phyloP scores from a whole-genome alignment of 37 sponge, comb jelly and placozoan genomes.

The Dysidea cf. avara region DNA sequence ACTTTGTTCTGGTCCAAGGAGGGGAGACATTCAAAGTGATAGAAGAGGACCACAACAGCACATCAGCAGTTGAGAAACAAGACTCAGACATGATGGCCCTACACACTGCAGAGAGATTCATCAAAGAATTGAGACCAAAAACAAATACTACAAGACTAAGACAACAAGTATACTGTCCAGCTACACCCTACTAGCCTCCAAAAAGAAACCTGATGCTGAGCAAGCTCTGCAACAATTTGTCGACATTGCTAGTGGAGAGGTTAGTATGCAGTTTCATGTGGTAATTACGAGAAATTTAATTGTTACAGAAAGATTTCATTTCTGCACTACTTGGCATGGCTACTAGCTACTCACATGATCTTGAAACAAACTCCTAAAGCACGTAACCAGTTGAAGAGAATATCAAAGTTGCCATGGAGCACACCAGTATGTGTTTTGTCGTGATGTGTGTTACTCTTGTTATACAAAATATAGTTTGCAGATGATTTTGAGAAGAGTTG shows the following conservation, averaged over 20 bases:
- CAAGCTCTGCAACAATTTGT: conserved; percentile 68
- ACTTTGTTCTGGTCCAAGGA: conserved; percentile 39
- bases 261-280: conserved; percentile 16
- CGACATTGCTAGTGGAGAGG: conserved; percentile 63
- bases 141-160: conserved; percentile 23
- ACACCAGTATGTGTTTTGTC: neutral
- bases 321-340: conserved; percentile 81
- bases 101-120: conserved; percentile 89
- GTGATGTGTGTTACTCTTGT: neutral
- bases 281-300: neutral
- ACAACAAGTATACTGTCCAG: conserved; percentile 57
- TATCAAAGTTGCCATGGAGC: conserved; percentile 88
- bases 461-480: conserved; percentile 65
- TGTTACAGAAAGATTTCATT: conserved; percentile 64
- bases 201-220: conserved; percentile 68
- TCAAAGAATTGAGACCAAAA: conserved; percentile 74
- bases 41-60: conserved; percentile 26
- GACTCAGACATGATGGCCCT: conserved; percentile 66
- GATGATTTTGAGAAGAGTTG: conserved; percentile 89
- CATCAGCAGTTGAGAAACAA: conserved; percentile 27
- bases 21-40: conserved; percentile 66
- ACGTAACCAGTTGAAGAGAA: conserved; percentile 90
- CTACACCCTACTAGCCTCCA: conserved; percentile 55
- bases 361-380: conserved; percentile 90
- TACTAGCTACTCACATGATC: conserved; percentile 84